Evolutionary conservation across 2,113 vertebrate species (phyloP).

Genomic region (Actenoides hombroni): DNA sequence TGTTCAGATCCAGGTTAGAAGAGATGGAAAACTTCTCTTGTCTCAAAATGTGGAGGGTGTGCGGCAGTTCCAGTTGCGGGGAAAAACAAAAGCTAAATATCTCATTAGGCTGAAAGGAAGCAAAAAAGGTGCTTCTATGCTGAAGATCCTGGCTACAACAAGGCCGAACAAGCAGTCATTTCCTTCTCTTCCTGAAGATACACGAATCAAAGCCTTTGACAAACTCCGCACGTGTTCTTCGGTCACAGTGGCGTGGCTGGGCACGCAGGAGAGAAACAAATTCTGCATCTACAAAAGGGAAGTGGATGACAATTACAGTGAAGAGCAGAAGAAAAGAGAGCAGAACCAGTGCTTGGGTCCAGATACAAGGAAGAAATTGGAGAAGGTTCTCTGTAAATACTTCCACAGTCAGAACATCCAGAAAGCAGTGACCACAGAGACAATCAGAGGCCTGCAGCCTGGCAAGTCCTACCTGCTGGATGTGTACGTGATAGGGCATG

Average conservation of each 20-base stretch:
- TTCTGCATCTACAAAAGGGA: conserved; percentile 95
- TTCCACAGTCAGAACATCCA: conserved; percentile 95
- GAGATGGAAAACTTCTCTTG: conserved; percentile 90
- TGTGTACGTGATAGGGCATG: conserved; percentile 93
- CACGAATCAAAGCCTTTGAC: conserved; percentile 94
- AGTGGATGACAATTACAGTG: conserved; percentile 84
- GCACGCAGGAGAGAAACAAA: conserved; percentile 95
- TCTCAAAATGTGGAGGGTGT: conserved; percentile 91
- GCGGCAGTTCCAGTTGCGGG: conserved; percentile 90
- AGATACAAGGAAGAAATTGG: conserved; percentile 88
- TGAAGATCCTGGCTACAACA: conserved; percentile 90
- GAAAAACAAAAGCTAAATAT: conserved; percentile 95
- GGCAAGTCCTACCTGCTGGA: conserved; percentile 96
- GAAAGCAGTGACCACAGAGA: conserved; percentile 96
- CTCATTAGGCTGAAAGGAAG: conserved; percentile 89
- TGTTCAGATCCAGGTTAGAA: conserved; percentile 89
- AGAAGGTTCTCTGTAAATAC: conserved; percentile 98
- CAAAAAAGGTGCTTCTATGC: conserved; percentile 87
- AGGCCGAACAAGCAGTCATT: conserved; percentile 89
- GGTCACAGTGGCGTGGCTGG: conserved; percentile 93
- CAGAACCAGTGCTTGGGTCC: conserved; percentile 95
- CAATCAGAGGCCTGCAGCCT: conserved; percentile 87
- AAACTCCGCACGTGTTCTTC: conserved; percentile 94
- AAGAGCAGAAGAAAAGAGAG: conserved; percentile 88
- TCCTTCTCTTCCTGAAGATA: conserved; percentile 93